A percentile compares a stretch with the other conserved stretches of the same genome.
Conservation (phyloP, 2,888 invertebrate genomes). For the Drosophila dives region DNA sequence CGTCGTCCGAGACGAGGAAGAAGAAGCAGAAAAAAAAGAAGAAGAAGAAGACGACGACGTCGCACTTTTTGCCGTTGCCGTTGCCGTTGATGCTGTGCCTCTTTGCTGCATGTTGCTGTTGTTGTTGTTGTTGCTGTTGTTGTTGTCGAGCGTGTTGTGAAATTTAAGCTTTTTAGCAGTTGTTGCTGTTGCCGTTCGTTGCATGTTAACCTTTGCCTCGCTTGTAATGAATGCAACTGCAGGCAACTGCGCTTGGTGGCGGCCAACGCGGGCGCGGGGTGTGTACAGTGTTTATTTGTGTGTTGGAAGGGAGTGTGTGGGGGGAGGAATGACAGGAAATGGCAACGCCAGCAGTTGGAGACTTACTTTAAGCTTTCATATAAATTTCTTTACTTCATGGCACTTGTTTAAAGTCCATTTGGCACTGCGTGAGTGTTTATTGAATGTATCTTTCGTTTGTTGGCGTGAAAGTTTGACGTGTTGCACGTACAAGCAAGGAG, state of each 20-base stretch:
- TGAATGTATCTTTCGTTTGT: slow-evolving; percentile 55
- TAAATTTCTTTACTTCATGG: slow-evolving; percentile 75
- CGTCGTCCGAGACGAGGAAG: slow-evolving; percentile 54
- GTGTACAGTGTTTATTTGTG: slow-evolving; percentile 7
- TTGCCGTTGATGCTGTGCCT: slow-evolving; percentile 67
- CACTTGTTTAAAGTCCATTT: slow-evolving; percentile 80
- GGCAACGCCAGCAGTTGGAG: slow-evolving; percentile 53
- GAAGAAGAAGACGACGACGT: slow-evolving; percentile 33
- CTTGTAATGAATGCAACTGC: slow-evolving; percentile 78
- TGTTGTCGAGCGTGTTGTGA: slow-evolving; percentile 75
- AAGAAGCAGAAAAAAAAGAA: slow-evolving; percentile 18
- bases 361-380: slow-evolving; percentile 78
- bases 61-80: slow-evolving; percentile 47
- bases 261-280: background rate
- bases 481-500: background rate
- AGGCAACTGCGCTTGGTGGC: slow-evolving; percentile 31
- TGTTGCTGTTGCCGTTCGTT: slow-evolving; percentile 70
- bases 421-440: slow-evolving; percentile 76
- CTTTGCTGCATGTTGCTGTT: slow-evolving; percentile 46
- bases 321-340: slow-evolving; percentile 19
- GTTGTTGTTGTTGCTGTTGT: slow-evolving; percentile 48
- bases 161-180: slow-evolving; percentile 79
- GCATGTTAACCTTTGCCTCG: slow-evolving; percentile 78
- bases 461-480: slow-evolving; percentile 54
- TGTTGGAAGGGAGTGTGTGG: background rate